Percentiles rank a stretch among this genome's conserved stretches.
phyloP scores from a whole-genome alignment of 2,888 invertebrate species.

The Perizoma flavofasciatum region DNA sequence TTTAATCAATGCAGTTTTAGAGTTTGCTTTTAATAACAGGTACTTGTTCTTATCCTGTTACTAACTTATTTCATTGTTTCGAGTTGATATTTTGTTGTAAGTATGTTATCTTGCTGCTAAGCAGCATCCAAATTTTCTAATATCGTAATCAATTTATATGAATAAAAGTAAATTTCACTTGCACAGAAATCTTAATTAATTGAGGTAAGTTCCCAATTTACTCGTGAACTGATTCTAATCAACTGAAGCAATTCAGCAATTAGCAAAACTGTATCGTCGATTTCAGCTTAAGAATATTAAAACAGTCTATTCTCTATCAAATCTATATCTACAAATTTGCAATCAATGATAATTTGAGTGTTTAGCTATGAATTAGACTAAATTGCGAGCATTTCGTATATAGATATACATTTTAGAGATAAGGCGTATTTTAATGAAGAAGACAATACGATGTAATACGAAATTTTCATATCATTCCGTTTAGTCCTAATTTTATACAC shows the following conservation, averaged over 20 bases:
- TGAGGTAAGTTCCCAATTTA: constrained; percentile 10
- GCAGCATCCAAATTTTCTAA: too few species aligned
- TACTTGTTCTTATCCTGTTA: too few species aligned
- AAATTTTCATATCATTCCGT: constrained; percentile 69
- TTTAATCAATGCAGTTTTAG: too few species aligned
- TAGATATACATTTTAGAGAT: constrained; percentile 55
- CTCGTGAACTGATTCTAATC: constrained; percentile 14
- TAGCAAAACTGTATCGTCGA: neutral
- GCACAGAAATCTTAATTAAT: constrained; percentile 6
- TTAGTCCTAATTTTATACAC: constrained; percentile 24
- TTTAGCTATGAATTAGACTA: constrained; percentile 3
- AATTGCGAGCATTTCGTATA: constrained; percentile 31
- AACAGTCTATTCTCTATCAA: too few species aligned
- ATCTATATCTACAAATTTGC: too few species aligned
- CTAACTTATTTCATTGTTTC: too few species aligned
- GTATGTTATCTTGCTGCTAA: too few species aligned
- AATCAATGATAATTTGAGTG: neutral
- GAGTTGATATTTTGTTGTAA: too few species aligned
- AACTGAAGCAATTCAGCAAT: constrained; percentile 9
- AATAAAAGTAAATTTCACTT: too few species aligned
- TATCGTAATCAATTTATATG: too few species aligned
- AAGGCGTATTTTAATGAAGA: constrained; percentile 68
- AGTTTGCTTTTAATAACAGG: too few species aligned
- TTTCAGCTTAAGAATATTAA: neutral
- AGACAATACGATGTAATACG: constrained; percentile 78